phyloP scores from a whole-genome alignment of 2,888 invertebrate genomes.

The Stictocephala bisonia region DNA sequence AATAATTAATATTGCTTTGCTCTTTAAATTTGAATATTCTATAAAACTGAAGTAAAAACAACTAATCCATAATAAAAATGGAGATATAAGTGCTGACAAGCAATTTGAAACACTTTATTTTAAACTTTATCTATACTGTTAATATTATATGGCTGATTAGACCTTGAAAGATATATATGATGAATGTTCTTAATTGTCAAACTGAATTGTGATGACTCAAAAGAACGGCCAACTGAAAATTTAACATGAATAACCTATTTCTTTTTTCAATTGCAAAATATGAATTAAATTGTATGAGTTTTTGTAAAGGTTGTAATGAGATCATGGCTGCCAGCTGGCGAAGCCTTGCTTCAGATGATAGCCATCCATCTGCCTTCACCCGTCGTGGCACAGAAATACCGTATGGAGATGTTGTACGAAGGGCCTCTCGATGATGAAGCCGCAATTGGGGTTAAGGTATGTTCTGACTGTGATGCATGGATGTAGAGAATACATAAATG shows the following conservation, averaged over 20 bases:
- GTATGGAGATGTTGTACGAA: constrained; percentile 99
- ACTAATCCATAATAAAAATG: no score
- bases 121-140: no score
- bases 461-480: no score
- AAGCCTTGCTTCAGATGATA: constrained; percentile 99
- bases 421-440: constrained; percentile 97
- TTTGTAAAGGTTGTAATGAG: constrained; percentile 88
- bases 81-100: no score
- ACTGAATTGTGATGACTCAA: constrained; percentile 21
- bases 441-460: constrained; percentile 85
- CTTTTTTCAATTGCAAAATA: background rate
- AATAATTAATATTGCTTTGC: no score
- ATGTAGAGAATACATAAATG: no score
- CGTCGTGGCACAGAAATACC: constrained; percentile 98
- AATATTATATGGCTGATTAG: no score
- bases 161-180: no score
- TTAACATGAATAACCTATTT: background rate
- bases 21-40: no score
- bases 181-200: constrained; percentile 32
- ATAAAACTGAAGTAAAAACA: no score
- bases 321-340: constrained; percentile 99
- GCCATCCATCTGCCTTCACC: constrained; percentile 99
- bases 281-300: constrained; percentile 26
- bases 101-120: no score
- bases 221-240: constrained; percentile 45